Evolutionary conservation across 2,888 invertebrate species (phyloP), one percentile per base, ranked within the genome.

Genomic region (Tiliacea aurago): DNA sequence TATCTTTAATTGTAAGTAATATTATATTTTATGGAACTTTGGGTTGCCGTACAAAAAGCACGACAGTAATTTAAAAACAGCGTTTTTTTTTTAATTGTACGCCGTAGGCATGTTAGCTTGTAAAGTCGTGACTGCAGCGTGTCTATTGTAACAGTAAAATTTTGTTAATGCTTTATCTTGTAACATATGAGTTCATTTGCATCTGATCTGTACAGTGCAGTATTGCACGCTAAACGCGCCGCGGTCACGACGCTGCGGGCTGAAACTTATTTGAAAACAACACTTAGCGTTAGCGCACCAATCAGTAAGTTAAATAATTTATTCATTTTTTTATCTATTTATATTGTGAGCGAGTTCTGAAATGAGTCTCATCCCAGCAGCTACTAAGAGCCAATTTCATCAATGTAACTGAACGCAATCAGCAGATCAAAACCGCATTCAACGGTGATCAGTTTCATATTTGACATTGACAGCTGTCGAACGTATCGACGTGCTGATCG

Each of bases 71-170:
- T 23, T 5, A 9, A 33, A 28, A n/a, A 33, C 51, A 33, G 37
- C 51, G 58, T 59, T 68, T 69, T 33, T 74, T 53, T n/a, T 28
- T n/a, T n/a, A n/a, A 47, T 74, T 75, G 2, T 59, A 68, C 75
- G 53, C 20, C 20, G 55, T n/a, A 33, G 76, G 76, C 70, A 58
- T 51, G 47, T 76, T 51, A 62, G 69, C 75, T 70, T n/a, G n/a
- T 28, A 7, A n/a, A 7, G 33, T 33, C 6, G 41, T 9, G 47
- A 74, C 23, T 23, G 47, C 20, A 45, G 45, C 15, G 23, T 13
- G 43, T 45, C 23, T 7, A 1, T 28, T 9, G 18, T 3, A 0
- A 20, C n/a, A 43, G 69, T 15, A 0, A 15, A 3, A 37, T 59
- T 9, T 37, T 9, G n/a, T n/a, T 9, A 5, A 41, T 15, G 59